Base-by-base conservation (phyloP, 2,888 invertebrate genomes). In the Lepidocyrtoides sp. region DNA sequence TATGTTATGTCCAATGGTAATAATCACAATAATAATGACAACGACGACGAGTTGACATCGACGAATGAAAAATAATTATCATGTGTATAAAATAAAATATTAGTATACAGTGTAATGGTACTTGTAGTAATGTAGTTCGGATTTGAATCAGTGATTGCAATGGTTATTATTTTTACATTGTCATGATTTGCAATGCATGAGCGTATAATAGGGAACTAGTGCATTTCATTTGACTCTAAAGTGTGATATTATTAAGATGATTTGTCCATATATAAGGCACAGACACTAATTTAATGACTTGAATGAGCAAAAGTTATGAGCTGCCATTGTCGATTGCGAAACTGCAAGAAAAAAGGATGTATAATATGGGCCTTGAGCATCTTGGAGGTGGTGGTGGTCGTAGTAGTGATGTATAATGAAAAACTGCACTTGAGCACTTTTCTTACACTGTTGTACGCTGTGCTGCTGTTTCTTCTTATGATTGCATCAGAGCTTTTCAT, bases 221-320 rank as follows among this genome's bases (percentile, higher is more conserved):
- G 77, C 86, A 86, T 72, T 75, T 72, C 57, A 57, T 20, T 57
- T 57, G 57, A 20, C 57, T 57, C 7, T 48, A 48, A 20, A 57
- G 57, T 57, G 57, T 77, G 48, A 17, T 79, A 29, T 48, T 41
- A 29, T 72, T 32, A 1, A n/a, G n/a, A n/a, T 32, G 69, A 14
- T 77, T 7, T 69, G 81, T 66, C 81, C 41, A 81, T 57, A 69
- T 54, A 69, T 14, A 51, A 51, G 87, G 51, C 66, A 51, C 79
- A 69, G 17, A 69, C n/a, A 54, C 69, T 88, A 88, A 88, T 88
- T 88, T 88, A 88, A 81, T 81, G 72, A 69, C 88, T 66, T 81
- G 88, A 88, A 88, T 72, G 88, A 63, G 88, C 88, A 81, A 88
- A 88, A 81, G 81, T 81, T 88, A 88, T 81, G 88, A 81, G 41